Evolutionary conservation across 2,113 vertebrate genomes (phyloP).

Genomic region (Triplophysa tibetana): DNA sequence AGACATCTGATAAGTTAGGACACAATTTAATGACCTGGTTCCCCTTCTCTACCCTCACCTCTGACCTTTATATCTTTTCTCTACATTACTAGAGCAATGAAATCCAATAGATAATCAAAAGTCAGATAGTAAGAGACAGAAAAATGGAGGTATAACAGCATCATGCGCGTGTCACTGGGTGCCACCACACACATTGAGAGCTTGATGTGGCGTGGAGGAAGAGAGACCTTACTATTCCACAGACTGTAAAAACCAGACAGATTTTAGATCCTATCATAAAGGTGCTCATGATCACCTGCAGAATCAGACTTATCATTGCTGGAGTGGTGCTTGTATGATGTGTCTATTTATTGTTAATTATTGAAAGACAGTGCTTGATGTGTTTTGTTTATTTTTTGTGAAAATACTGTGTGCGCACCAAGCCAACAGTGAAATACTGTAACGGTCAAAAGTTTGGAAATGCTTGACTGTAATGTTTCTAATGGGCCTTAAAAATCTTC

Average conservation of each 20-base stretch:
- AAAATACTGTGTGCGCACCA: too few relatives aligned
- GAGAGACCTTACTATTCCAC: neutral
- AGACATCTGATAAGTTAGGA: neutral
- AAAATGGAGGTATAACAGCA: neutral
- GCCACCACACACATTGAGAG: constrained; percentile 53
- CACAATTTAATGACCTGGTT: neutral
- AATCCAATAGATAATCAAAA: constrained; percentile 2
- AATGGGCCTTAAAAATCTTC: too few relatives aligned
- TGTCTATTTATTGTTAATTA: neutral
- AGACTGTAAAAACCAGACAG: constrained; percentile 1
- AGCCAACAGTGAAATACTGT: too few relatives aligned
- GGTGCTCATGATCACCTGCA: neutral
- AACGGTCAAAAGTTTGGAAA: too few relatives aligned
- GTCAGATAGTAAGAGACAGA: constrained; percentile 51
- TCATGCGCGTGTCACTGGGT: neutral
- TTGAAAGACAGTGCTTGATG: too few relatives aligned
- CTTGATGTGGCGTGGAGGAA: constrained; percentile 61
- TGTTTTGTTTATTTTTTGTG: too few relatives aligned
- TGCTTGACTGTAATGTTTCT: too few relatives aligned
- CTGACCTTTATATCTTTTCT: neutral
- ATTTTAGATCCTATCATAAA: neutral
- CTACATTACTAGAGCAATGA: neutral
- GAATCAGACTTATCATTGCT: neutral
- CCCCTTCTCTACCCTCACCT: neutral
- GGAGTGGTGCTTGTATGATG: neutral